Conservation (phyloP, 53 echinoderm and acorn worm species). For the Antedon mediterranea region DNA sequence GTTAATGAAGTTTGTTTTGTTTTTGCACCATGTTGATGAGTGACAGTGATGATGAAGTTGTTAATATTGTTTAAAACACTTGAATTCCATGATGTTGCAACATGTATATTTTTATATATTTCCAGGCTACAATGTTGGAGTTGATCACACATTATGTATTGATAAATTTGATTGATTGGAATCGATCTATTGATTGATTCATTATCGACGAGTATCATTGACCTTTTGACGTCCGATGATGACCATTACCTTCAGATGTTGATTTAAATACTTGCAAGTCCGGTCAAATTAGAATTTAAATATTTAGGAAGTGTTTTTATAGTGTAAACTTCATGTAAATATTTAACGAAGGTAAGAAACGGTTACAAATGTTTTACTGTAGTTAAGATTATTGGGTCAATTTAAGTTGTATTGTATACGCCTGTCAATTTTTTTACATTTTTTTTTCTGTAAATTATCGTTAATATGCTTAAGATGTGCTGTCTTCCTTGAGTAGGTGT, state of each 20-base stretch:
- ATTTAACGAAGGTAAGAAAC: background rate
- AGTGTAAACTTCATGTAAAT: background rate
- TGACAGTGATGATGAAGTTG: too few species aligned
- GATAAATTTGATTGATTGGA: background rate
- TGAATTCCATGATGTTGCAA: background rate
- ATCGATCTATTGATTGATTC: background rate
- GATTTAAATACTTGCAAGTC: background rate
- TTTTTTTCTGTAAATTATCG: too few species aligned
- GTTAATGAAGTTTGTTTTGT: too few species aligned
- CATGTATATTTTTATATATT: background rate
- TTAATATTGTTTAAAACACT: too few species aligned
- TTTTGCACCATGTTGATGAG: too few species aligned
- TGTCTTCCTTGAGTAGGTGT: background rate
- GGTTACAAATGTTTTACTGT: background rate
- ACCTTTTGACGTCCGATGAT: background rate
- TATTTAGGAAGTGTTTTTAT: background rate
- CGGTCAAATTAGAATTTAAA: background rate
- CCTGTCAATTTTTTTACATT: too few species aligned
- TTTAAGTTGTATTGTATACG: too few species aligned
- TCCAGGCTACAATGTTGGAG: background rate
- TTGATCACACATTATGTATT: background rate
- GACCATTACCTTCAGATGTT: background rate
- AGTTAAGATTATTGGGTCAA: too few species aligned
- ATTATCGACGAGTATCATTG: background rate
- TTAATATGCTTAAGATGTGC: background rate